Percentiles rank a stretch among this genome's conserved stretches.
Conservation (phyloP, 2,113 vertebrate species). For the Zapornia atra region DNA sequence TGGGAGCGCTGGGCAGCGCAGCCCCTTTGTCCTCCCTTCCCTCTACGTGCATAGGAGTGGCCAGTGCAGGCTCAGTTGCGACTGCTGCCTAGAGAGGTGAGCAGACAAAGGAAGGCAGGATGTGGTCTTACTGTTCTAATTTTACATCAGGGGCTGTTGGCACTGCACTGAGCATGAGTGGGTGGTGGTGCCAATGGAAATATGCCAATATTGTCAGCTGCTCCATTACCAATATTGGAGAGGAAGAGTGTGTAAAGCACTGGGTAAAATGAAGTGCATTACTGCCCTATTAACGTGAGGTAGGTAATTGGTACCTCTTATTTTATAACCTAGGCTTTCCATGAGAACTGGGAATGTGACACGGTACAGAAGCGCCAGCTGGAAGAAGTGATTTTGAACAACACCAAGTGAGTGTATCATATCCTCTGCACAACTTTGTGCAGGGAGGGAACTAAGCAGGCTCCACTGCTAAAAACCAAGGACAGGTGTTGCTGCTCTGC, state of each 20-base stretch:
- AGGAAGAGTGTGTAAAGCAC: not conserved
- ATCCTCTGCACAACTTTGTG: not conserved
- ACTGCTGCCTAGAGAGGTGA: not conserved
- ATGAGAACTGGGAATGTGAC: not conserved
- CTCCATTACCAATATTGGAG: not conserved
- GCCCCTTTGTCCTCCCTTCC: not conserved
- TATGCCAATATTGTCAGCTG: not conserved
- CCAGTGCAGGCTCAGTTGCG: not conserved
- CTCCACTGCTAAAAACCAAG: not conserved
- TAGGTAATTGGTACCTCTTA: not conserved
- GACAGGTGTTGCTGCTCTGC: not conserved
- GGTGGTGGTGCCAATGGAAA: not conserved
- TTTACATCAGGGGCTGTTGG: not conserved
- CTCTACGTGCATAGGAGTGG: not conserved
- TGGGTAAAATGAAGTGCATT: not conserved
- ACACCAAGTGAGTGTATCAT: not conserved
- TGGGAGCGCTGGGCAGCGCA: not conserved
- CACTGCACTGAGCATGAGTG: not conserved
- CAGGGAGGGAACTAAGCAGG: not conserved
- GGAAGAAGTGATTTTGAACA: not conserved
- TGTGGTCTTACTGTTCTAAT: not conserved
- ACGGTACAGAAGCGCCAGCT: not conserved
- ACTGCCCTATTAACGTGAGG: not conserved
- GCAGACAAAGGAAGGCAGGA: not conserved
- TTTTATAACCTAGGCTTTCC: not conserved